A percentile compares a stretch with the other conserved stretches of the same genome.
phyloP scores from a whole-genome alignment of 1,140 invertebrate species.

The Gryon sp. region DNA sequence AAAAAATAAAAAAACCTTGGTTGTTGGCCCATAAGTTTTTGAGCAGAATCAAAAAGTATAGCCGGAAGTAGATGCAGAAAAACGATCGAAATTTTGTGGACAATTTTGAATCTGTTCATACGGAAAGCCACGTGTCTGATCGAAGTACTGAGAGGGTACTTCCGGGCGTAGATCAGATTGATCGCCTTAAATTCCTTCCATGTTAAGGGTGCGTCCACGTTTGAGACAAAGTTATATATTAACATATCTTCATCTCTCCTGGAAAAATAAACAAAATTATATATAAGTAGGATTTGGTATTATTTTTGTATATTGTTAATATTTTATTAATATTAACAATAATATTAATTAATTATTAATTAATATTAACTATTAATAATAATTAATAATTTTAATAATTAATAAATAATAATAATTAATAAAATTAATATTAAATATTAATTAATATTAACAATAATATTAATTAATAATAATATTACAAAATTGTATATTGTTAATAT shows the following conservation, averaged over 20 bases:
- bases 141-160: slow-evolving; percentile 80
- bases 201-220: slow-evolving; percentile 83
- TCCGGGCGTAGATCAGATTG: slow-evolving; percentile 77
- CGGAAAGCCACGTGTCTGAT: slow-evolving; percentile 82
- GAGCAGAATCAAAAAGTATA: slow-evolving; percentile 80
- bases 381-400: too few species aligned
- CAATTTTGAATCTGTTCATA: slow-evolving; percentile 79
- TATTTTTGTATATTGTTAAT: too few species aligned
- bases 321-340: too few species aligned
- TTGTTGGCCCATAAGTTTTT: slow-evolving; percentile 81
- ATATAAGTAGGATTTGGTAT: too few species aligned
- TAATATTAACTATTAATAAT: too few species aligned
- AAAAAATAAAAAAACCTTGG: slow-evolving; percentile 83
- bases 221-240: slow-evolving; percentile 87
- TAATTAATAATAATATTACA: too few species aligned
- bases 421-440: too few species aligned
- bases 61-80: slow-evolving; percentile 84
- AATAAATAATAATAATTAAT: too few species aligned
- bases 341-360: too few species aligned
- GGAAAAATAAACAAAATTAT: slow-evolving; percentile 43
- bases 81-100: slow-evolving; percentile 79
- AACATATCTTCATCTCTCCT: slow-evolving; percentile 78
- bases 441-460: too few species aligned
- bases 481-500: too few species aligned
- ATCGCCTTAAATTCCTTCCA: slow-evolving; percentile 82